phyloP scores from a whole-genome alignment of 2,797 vertebrate species.

The Neoniphon sammara region DNA sequence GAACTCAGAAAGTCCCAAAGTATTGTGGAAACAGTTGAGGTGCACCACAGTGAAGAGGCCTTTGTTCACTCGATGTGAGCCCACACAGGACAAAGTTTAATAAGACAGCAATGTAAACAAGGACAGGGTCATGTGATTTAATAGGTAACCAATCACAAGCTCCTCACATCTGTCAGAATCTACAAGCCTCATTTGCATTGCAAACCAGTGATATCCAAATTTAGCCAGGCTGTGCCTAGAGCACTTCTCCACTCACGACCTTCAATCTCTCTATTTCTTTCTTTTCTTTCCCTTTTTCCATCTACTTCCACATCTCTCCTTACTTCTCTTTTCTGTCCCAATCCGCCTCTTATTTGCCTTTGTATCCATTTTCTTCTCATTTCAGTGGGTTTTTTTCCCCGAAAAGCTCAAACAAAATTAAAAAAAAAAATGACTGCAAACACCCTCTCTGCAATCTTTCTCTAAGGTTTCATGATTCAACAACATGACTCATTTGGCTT shows the following conservation, averaged over 20 bases:
- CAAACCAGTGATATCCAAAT: slow-evolving; percentile 76
- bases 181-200: slow-evolving; percentile 67
- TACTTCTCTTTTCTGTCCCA: slow-evolving; percentile 8
- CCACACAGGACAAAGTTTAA: slow-evolving; percentile 39
- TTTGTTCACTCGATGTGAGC: not conserved
- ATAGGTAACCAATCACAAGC: slow-evolving; percentile 50
- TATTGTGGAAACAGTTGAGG: not conserved
- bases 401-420: no score
- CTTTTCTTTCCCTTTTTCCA: no score
- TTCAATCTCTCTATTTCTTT: not conserved
- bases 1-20: not conserved
- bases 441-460: not conserved
- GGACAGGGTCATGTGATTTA: slow-evolving; percentile 26
- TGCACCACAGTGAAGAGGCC: not conserved
- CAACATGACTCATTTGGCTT: slow-evolving; percentile 49
- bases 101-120: slow-evolving; percentile 21
- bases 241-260: slow-evolving; percentile 17
- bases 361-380: not conserved
- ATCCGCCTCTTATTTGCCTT: slow-evolving; percentile 7
- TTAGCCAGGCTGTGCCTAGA: slow-evolving; percentile 8
- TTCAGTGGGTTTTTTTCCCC: not conserved
- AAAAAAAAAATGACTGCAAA: not conserved
- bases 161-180: slow-evolving; percentile 44
- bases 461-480: slow-evolving; percentile 34
- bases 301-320: not conserved